These are phyloP conservation scores for Whitmania pigra DNA, from an alignment of 1,140 invertebrate genomes.

Conservation along the genomic window DNA sequence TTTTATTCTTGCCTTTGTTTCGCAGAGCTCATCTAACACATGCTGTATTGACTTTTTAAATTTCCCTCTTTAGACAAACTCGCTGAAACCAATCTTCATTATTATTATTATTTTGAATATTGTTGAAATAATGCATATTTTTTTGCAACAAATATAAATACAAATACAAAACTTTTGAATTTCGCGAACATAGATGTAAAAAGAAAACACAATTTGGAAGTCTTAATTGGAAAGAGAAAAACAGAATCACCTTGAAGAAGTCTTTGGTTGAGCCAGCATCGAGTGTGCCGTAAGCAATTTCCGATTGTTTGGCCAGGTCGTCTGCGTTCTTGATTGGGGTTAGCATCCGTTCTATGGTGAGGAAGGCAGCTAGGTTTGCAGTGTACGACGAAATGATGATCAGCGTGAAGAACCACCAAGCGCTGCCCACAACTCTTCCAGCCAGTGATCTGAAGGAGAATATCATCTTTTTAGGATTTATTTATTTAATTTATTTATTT, in stretches of 20 bases:
- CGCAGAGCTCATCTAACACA: too few species aligned
- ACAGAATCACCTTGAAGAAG: constrained; percentile 54
- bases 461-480: background rate
- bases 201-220: background rate
- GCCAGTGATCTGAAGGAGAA: constrained; percentile 22
- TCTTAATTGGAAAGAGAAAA: constrained; percentile 1
- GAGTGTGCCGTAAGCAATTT: constrained; percentile 40
- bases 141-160: too few species aligned
- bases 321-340: constrained; percentile 37
- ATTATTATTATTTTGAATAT: background rate
- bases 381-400: constrained; percentile 43
- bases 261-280: constrained; percentile 72
- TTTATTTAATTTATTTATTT: too few species aligned
- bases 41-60: too few species aligned
- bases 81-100: too few species aligned
- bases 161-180: background rate
- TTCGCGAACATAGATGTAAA: background rate
- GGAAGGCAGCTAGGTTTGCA: constrained; percentile 42
- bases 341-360: constrained; percentile 40
- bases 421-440: constrained; percentile 28
- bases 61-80: too few species aligned
- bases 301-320: constrained; percentile 34
- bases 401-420: constrained; percentile 43
- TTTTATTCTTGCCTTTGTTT: too few species aligned
- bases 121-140: background rate